Evolutionary conservation across 1,140 invertebrate genomes (phyloP), one percentile per base, ranked within the genome.

Genomic region (Drosophila sproati): DNA sequence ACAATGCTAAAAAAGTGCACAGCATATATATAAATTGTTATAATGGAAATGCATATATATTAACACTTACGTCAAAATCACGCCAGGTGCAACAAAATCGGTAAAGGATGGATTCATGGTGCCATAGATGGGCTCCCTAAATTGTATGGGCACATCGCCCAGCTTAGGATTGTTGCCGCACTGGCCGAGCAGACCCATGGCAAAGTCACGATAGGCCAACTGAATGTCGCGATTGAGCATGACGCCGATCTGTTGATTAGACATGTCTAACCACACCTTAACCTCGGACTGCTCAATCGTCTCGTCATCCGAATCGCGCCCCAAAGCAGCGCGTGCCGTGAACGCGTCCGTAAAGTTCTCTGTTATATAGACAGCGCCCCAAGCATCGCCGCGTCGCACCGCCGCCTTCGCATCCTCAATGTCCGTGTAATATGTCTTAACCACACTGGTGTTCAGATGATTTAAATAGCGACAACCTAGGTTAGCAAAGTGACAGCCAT

Each of bases 21-120:
- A 8, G 5, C 48, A 5, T 34, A 67, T 47, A n/a, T 29, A 34
- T 45, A 47, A 57, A 3, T 43, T 28, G 7, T 47, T 12, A 63
- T 31, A 5, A 7, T 6, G 12, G 12, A 20, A 20, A 20, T 20
- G 32, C 31, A 71, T 32, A 35, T 47, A 66, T 48, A 57, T 54
- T 28, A 3, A 47, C 35, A 94, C 95, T 95, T 93, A 98, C 97
- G 97, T 98, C 73, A 98, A 93, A 89, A 98, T 98, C 61, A 99
- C 96, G 78, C 98, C 98, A 41, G 98, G 98, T 34, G 98, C 98
- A 73, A 98, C 98, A 93, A 99, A 99, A 93, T 98, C 97, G 2
- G 97, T 98, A 91, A 98, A 98, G 66, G 96, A 97, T 28, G 98
- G 97, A 80, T 96, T 94, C 78, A 94, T 95, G 31, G 95, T 95